Evolutionary conservation across 2,797 vertebrate species (phyloP), one percentile per base, ranked within the genome.

Genomic region (Sebastes itinus): DNA sequence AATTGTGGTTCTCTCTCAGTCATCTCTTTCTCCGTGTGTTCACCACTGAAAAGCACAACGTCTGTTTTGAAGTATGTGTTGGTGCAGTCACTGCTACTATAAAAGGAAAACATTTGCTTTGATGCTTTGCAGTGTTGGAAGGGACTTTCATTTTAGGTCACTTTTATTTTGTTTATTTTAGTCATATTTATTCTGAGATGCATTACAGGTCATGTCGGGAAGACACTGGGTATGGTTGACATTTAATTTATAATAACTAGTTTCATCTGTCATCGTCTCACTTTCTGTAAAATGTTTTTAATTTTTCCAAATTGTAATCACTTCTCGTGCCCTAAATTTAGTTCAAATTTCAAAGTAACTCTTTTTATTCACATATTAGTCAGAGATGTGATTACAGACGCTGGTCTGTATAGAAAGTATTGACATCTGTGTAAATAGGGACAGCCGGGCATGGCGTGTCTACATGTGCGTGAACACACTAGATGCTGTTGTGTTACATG

Each of bases 121-220:
- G 63, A 66, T 67, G 61, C 54, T 28, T 35, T 38, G 25, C 10
- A 3, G n/a, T 28, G 25, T 28, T 66, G 30, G 38, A 70, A 62
- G 77, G 79, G 81, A 61, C 83, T 85, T 86, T 82, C 54, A 72
- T 62, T 89, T 80, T 55, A 35, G 54, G 54, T 83, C 61, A 25
- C 54, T 80, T 72, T 81, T 72, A 38, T 65, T 66, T 46, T 7
- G 42, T 67, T 64, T 22, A 14, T 56, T 70, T 81, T 62, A 79
- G 72, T 87, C 79, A 80, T 63, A 70, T 59, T 75, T 67, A n/a
- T 54, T 73, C 11, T 30, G 46, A 56, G 46, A 75, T 38, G 66
- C 32, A 2, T 78, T 70, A 85, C 61, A 28, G 38, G 66, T 87
- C 83, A 72, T 72, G 77, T 80, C 75, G 69, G 35, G 60, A 78